Evolutionary conservation across 2,797 vertebrate species (phyloP).

Genomic region (Sebastes baramenuke): DNA sequence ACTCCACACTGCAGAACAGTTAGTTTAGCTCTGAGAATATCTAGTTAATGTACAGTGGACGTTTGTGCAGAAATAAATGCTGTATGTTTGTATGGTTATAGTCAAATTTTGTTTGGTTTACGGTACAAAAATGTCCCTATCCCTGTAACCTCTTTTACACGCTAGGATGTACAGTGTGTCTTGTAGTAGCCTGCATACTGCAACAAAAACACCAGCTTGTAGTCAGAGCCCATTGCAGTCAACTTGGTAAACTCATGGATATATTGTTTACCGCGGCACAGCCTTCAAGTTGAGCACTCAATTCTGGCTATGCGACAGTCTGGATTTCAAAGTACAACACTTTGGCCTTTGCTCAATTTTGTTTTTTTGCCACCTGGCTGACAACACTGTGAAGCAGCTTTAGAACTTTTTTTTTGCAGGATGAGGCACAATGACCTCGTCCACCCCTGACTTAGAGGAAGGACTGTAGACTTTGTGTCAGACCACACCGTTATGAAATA

Average conservation of each 20-base stretch:
- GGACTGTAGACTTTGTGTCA: slow-evolving; percentile 21
- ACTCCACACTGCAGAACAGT: too few species aligned
- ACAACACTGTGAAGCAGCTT: background rate
- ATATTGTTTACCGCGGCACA: background rate
- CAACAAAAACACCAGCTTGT: background rate
- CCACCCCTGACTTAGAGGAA: slow-evolving; percentile 15
- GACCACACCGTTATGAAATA: slow-evolving; percentile 26
- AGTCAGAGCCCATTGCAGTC: background rate
- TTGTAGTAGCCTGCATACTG: background rate
- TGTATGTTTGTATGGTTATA: background rate
- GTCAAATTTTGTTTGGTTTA: background rate
- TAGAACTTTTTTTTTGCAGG: background rate
- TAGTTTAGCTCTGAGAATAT: too few species aligned
- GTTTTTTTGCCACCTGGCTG: background rate
- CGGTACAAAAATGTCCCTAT: background rate
- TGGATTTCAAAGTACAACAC: too few species aligned
- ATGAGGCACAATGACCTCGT: background rate
- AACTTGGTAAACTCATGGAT: background rate
- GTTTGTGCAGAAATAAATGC: too few species aligned
- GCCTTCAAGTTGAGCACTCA: background rate
- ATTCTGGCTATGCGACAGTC: too few species aligned
- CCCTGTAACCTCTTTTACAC: background rate
- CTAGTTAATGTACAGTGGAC: too few species aligned
- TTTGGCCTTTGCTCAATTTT: background rate
- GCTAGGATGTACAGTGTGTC: background rate